These are phyloP conservation scores for Torymus texanus DNA, from an alignment of 2,888 invertebrate species.

Conservation along the genomic window DNA sequence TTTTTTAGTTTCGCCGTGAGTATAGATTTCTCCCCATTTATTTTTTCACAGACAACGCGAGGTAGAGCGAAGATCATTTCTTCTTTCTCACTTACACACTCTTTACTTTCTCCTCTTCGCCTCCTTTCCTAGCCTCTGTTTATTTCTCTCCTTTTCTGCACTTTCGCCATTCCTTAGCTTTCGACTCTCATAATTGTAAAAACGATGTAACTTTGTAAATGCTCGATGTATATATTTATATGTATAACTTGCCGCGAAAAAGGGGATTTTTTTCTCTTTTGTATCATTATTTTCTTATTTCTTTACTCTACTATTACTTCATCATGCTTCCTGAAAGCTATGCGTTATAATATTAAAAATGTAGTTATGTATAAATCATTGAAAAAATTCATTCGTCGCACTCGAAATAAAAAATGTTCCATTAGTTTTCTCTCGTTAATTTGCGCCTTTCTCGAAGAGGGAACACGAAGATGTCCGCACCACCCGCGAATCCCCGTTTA, in stretches of 20 bases:
- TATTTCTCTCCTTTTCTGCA: slow-evolving; percentile 14
- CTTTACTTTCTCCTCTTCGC: not conserved
- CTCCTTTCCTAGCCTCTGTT: not conserved
- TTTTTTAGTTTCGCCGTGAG: not conserved
- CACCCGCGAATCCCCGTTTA: too few relatives aligned
- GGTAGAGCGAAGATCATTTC: slow-evolving; percentile 42
- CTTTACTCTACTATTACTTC: not conserved
- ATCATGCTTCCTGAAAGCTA: slow-evolving; percentile 11
- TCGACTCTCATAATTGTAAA: not conserved
- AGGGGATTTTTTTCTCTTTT: not conserved
- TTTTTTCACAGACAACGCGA: slow-evolving; percentile 37
- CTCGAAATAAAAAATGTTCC: slow-evolving; percentile 13
- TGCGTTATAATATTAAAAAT: slow-evolving; percentile 14
- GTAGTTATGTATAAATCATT: not conserved
- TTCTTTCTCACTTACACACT: slow-evolving; percentile 13
- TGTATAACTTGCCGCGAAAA: not conserved
- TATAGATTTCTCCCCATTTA: slow-evolving; percentile 33
- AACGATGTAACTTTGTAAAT: slow-evolving; percentile 21
- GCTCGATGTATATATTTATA: slow-evolving; percentile 2
- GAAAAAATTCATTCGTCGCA: slow-evolving; percentile 12
- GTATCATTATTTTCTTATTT: not conserved
- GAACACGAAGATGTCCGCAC: too few relatives aligned
- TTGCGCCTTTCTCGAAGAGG: not conserved
- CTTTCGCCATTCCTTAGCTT: not conserved
- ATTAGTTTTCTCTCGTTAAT: slow-evolving; percentile 9